Conservation (phyloP, 2,888 invertebrate genomes). For the Athripsodes cinereus region DNA sequence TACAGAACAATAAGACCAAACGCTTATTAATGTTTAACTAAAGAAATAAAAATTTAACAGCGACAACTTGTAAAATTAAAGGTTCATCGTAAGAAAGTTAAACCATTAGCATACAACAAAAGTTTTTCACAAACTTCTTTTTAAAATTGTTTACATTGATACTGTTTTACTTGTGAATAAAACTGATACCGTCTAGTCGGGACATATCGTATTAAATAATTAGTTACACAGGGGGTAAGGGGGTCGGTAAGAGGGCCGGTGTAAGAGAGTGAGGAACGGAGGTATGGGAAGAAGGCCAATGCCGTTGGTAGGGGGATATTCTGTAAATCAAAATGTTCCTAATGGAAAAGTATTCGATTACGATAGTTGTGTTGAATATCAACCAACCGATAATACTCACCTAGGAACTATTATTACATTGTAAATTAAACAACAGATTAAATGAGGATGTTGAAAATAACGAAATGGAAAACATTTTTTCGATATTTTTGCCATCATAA, state of each 20-base stretch:
- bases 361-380: neutral
- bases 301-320: constrained; percentile 2
- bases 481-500: neutral
- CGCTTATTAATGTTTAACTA: too few species aligned
- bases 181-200: neutral
- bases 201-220: constrained; percentile 26
- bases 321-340: constrained; percentile 18
- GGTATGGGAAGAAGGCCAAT: constrained; percentile 1
- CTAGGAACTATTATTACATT: too few species aligned
- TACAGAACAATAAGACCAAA: too few species aligned
- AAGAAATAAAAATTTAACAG: too few species aligned
- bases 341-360: constrained; percentile 10
- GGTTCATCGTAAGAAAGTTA: neutral
- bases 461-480: neutral
- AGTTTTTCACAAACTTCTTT: neutral
- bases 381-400: neutral
- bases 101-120: neutral
- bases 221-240: constrained; percentile 21
- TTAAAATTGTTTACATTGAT: neutral
- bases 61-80: too few species aligned
- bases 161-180: neutral
- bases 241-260: constrained; percentile 29
- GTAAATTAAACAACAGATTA: too few species aligned
- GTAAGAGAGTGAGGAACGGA: neutral
- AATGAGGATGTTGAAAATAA: too few species aligned